Percentiles rank a stretch among this genome's conserved stretches.
Evolutionary conservation across 2,888 invertebrate species (phyloP).

Genomic region (Cryptus armator): DNA sequence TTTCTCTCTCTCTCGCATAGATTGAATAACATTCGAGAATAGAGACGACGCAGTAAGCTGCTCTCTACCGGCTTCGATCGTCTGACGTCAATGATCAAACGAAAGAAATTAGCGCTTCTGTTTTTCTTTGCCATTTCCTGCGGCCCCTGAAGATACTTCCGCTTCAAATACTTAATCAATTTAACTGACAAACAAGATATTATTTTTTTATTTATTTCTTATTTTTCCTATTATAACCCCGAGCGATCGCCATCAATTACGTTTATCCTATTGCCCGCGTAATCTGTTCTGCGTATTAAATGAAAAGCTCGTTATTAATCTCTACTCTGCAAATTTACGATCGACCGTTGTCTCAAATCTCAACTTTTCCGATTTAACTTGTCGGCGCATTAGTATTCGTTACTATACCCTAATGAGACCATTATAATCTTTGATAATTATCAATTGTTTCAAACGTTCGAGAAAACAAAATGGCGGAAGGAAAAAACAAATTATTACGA

Average conservation of each 20-base stretch:
- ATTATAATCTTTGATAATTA: no score
- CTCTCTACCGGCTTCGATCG: neutral
- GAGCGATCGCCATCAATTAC: neutral
- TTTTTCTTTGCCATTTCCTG: constrained; percentile 13
- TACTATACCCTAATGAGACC: neutral
- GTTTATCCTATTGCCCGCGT: neutral
- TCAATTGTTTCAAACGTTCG: neutral
- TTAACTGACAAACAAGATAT: constrained; percentile 4
- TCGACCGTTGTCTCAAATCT: neutral
- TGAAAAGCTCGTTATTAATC: neutral
- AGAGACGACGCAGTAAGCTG: constrained; percentile 14
- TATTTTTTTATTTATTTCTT: neutral
- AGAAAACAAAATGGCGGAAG: neutral
- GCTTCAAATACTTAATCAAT: neutral
- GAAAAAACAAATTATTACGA: neutral
- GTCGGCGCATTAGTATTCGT: neutral
- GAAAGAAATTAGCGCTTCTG: constrained; percentile 25
- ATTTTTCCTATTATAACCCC: constrained; percentile 11
- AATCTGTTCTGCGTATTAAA: neutral
- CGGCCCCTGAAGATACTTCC: constrained; percentile 2
- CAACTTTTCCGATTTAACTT: neutral
- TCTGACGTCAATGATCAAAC: constrained; percentile 56
- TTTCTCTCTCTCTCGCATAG: neutral
- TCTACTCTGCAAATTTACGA: neutral
- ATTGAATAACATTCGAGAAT: constrained; percentile 37